These are phyloP conservation scores for Pseudolaguvia tuberculata DNA, from an alignment of 2,113 vertebrate species.

Conservation along the genomic window DNA sequence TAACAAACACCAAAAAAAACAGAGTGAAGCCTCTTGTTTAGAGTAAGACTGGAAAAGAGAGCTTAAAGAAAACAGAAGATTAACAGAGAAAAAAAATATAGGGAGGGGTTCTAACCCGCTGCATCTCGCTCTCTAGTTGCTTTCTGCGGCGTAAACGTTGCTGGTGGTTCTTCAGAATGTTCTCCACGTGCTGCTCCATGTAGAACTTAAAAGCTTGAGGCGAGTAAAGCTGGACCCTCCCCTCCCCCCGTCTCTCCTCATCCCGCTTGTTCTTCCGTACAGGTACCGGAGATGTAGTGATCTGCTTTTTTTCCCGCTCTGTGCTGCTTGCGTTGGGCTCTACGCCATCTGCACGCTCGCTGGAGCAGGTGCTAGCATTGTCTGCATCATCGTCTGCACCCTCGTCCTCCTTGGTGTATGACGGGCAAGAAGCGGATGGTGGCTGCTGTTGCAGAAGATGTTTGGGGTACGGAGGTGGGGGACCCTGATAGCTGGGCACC, in stretches of 20 bases:
- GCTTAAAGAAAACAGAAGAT: neutral
- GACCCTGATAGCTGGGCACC: slow-evolving; percentile 73
- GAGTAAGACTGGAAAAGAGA: slow-evolving; percentile 1
- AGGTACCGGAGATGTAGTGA: slow-evolving; percentile 92
- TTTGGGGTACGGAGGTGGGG: slow-evolving; percentile 87
- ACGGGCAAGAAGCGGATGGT: slow-evolving; percentile 59
- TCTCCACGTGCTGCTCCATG: slow-evolving; percentile 98
- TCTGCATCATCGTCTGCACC: slow-evolving; percentile 71
- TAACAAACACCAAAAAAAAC: slow-evolving; percentile 17
- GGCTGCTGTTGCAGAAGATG: slow-evolving; percentile 82
- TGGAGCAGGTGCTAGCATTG: slow-evolving; percentile 61
- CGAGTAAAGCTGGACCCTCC: slow-evolving; percentile 85
- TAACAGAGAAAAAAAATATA: neutral
- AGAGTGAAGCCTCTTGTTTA: neutral
- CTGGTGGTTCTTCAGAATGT: slow-evolving; percentile 95
- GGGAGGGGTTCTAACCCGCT: slow-evolving; percentile 77
- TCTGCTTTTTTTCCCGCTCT: slow-evolving; percentile 94
- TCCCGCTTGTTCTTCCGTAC: slow-evolving; percentile 85
- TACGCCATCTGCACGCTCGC: slow-evolving; percentile 55
- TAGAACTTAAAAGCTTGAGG: slow-evolving; percentile 99
- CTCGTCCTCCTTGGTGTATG: slow-evolving; percentile 55
- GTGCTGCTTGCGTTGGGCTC: slow-evolving; percentile 55
- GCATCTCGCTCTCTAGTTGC: slow-evolving; percentile 97
- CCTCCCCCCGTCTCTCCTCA: slow-evolving; percentile 85
- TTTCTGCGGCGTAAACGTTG: slow-evolving; percentile 90